These are phyloP conservation scores for Mirza zaza DNA, from an alignment of 2,113 vertebrate species.

Conservation along the genomic window DNA sequence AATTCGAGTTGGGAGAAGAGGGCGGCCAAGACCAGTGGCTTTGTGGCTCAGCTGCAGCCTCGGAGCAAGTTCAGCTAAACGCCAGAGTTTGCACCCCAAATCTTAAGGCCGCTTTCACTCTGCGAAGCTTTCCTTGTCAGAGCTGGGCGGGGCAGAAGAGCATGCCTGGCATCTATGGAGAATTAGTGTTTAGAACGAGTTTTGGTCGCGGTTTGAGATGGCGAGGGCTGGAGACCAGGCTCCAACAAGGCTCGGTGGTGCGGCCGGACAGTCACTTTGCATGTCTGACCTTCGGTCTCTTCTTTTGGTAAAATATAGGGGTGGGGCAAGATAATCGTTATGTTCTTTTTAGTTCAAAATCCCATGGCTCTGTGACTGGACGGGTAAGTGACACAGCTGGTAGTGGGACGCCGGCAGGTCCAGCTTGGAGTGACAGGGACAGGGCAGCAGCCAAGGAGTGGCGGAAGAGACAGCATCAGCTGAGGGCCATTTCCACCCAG, in stretches of 20 bases:
- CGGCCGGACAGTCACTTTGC: rapidly evolving
- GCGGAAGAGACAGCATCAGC: not conserved
- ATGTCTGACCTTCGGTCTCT: not conserved
- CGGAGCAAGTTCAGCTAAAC: not conserved
- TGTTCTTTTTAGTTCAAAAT: not conserved
- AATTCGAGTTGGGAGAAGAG: constrained; percentile 54
- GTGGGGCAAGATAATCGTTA: not conserved
- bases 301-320: not conserved
- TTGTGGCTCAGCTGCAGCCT: constrained; percentile 26
- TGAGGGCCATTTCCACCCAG: not conserved
- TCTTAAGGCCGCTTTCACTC: not conserved
- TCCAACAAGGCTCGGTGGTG: rapidly evolving
- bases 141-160: not conserved
- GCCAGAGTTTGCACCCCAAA: not conserved
- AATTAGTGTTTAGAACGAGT: not conserved
- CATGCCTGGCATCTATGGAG: not conserved
- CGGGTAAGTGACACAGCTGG: not conserved
- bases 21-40: constrained; percentile 26
- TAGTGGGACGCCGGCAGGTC: not conserved
- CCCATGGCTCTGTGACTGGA: not conserved
- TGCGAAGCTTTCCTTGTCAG: not conserved
- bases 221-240: not conserved
- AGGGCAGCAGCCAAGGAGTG: no score
- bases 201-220: not conserved
- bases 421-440: rapidly evolving